A percentile compares a stretch with the other conserved stretches of the same genome.
phyloP scores from a whole-genome alignment of 2,113 vertebrate species.

The Colaptes auratus region DNA sequence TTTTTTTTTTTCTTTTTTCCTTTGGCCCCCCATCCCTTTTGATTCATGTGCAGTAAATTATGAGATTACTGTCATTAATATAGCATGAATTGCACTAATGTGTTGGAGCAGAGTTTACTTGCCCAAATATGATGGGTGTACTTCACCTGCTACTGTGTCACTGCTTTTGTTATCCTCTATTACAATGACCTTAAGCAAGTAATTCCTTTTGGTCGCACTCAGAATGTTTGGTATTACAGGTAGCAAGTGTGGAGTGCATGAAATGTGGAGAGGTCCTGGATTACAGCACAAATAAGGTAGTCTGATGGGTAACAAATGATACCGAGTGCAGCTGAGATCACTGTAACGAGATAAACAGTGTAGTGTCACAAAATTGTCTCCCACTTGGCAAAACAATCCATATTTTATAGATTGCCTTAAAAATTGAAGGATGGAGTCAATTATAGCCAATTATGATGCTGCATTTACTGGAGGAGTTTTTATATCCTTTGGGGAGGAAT shows the following conservation, averaged over 20 bases:
- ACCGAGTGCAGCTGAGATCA: slow-evolving; percentile 55
- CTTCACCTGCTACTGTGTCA: neutral
- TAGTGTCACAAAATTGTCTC: slow-evolving; percentile 77
- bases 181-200: neutral
- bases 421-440: slow-evolving; percentile 79
- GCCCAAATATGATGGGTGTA: fast-evolving
- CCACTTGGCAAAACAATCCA: slow-evolving; percentile 75
- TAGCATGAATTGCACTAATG: neutral
- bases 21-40: neutral
- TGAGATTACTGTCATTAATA: neutral
- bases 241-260: neutral
- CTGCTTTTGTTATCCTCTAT: neutral
- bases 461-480: slow-evolving; percentile 72
- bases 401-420: slow-evolving; percentile 79
- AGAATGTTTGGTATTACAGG: neutral
- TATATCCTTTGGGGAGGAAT: slow-evolving; percentile 75
- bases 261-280: slow-evolving; percentile 1
- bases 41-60: neutral
- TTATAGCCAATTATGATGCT: slow-evolving; percentile 79
- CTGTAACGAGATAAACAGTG: slow-evolving; percentile 64
- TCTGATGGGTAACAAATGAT: slow-evolving; percentile 35
- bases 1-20: neutral
- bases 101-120: neutral
- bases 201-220: neutral
- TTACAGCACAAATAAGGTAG: slow-evolving; percentile 49